Evolutionary conservation across 2,888 invertebrate genomes (phyloP), one percentile per base, ranked within the genome.

Genomic region (Spilarctia lutea): DNA sequence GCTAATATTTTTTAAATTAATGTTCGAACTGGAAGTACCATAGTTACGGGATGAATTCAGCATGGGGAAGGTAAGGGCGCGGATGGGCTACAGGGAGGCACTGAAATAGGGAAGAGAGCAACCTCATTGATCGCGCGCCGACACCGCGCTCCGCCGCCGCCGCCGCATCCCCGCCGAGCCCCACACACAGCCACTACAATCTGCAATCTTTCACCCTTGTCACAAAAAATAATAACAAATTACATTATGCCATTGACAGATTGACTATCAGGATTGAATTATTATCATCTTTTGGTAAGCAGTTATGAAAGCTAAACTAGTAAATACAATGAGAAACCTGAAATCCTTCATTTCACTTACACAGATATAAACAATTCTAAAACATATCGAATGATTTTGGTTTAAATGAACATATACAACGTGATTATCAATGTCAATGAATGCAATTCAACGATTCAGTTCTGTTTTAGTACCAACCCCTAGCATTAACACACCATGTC

Each of bases 81-180:
- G 84, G 85, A 78, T 77, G 83, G 77, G 81, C 81, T 75, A 86
- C 85, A 84, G 86, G 87, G 86, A 82, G 82, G 79, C 75, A 74
- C 78, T 68, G 75, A 79, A 67, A 87, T 86, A 85, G 86, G 87
- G 87, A 86, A 88, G 87, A 88, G 88, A 88, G 90, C 89, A 86
- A 89, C 87, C 92, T 95, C 95, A 96, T 96, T 95, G 95, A 96
- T 96, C 95, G 95, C 90, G 84, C 90, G 91, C 93, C 91, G 92
- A 92, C 92, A 76, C 91, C 90, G 88, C 91, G 86, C 90, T 67
- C 81, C 85, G 71, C 76, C 78, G 71, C 73, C 69, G 68, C 33
- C 79, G 75, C 80, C 80, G 81, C 83, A 81, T 75, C 84, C 83
- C 84, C 86, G 83, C 84, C 89, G 87, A 88, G 86, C 82, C 91